Evolutionary conservation across 2,797 vertebrate genomes (phyloP).

Genomic region (Hoplostethus atlanticus): DNA sequence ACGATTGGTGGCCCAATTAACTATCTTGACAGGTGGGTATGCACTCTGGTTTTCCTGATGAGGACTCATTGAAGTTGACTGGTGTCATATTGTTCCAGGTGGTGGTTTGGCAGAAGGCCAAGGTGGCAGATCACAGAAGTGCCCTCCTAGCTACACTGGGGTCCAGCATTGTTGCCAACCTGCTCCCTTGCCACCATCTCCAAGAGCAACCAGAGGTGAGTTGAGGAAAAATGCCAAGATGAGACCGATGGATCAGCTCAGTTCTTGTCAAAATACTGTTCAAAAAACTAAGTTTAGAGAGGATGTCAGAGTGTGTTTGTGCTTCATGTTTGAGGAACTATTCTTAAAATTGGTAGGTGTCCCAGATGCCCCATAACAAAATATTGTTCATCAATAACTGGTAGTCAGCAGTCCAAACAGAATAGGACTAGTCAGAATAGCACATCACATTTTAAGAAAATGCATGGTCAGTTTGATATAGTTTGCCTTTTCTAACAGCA

Average conservation of each 20-base stretch:
- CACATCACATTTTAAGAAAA: neutral
- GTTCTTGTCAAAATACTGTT: neutral
- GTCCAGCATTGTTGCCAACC: constrained; percentile 85
- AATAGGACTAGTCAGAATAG: neutral
- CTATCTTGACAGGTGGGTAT: constrained; percentile 59
- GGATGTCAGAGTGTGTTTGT: neutral
- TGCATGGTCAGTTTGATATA: neutral
- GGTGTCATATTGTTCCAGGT: constrained; percentile 89
- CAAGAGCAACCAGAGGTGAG: constrained; percentile 92
- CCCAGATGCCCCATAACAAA: neutral
- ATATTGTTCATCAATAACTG: neutral
- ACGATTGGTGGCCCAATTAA: constrained; percentile 23
- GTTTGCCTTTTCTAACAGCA: neutral
- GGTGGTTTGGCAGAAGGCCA: constrained; percentile 95
- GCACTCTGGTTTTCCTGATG: constrained; percentile 55
- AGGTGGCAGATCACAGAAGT: constrained; percentile 90
- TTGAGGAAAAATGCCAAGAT: constrained; percentile 44
- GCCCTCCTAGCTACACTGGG: constrained; percentile 94
- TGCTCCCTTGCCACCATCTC: constrained; percentile 89
- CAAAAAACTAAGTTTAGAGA: neutral
- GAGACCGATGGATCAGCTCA: neutral
- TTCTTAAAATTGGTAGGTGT: too few relatives aligned
- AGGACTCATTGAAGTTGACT: constrained; percentile 68
- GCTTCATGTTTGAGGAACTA: neutral
- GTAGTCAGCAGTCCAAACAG: neutral